Conservation (phyloP, 2,113 vertebrate species). For the Terrapene triunguis region DNA sequence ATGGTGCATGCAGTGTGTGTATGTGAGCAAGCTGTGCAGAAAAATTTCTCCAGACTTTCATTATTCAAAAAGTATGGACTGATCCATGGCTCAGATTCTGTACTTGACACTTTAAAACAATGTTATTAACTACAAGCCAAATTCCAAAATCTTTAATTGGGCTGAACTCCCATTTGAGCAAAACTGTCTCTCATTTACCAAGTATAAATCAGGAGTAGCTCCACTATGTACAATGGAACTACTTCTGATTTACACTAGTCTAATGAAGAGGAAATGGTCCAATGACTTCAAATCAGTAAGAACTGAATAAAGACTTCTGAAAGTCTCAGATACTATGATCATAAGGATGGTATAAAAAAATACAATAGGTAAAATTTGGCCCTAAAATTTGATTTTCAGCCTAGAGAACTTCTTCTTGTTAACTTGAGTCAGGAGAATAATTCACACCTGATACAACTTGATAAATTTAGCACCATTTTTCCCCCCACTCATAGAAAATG, state of each 20-base stretch:
- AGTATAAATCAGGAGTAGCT: not conserved
- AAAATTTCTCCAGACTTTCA: not conserved
- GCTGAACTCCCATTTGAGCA: not conserved
- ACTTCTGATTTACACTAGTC: not conserved
- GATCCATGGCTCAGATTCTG: not conserved
- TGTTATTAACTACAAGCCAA: not conserved
- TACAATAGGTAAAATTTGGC: not conserved
- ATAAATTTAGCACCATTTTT: not conserved
- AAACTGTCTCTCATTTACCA: not conserved
- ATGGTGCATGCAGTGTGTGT: not conserved
- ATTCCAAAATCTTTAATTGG: not conserved
- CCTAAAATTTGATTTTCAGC: not conserved
- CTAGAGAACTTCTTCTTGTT: not conserved
- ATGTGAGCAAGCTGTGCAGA: not conserved
- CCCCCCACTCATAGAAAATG: not conserved
- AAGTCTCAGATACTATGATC: not conserved
- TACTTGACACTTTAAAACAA: not conserved
- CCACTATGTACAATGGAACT: not conserved
- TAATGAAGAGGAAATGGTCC: not conserved
- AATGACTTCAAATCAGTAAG: not conserved
- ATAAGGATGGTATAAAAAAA: not conserved
- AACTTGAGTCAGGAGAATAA: conserved; percentile 12
- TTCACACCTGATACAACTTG: not conserved
- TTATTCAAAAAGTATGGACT: not conserved
- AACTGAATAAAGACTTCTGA: not conserved